phyloP scores from a whole-genome alignment of 2,888 invertebrate genomes.

The Drosophila pseudotalamancana region DNA sequence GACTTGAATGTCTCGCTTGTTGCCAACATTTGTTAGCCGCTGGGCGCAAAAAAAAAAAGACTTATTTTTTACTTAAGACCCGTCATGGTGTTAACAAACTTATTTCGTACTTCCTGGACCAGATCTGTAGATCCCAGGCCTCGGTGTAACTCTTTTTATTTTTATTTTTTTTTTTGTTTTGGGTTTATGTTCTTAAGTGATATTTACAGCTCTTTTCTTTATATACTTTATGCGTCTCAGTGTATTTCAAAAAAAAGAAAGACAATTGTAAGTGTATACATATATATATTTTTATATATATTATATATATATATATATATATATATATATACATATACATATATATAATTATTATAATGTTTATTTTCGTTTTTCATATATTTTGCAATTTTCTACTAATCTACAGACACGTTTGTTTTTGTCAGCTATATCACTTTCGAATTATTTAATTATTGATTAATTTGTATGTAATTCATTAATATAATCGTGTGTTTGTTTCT shows the following conservation, averaged over 20 bases:
- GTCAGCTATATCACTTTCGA: slow-evolving; percentile 78
- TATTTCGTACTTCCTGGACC: slow-evolving; percentile 31
- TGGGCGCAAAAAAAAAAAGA: slow-evolving; percentile 47
- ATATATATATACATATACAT: not conserved
- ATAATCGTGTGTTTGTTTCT: slow-evolving; percentile 29
- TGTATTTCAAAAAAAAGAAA: slow-evolving; percentile 32
- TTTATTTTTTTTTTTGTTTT: slow-evolving; percentile 11
- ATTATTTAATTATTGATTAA: slow-evolving; percentile 77
- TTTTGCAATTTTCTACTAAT: slow-evolving; percentile 60
- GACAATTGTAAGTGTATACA: slow-evolving; percentile 20
- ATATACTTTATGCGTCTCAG: slow-evolving; percentile 23
- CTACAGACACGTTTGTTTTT: slow-evolving; percentile 77
- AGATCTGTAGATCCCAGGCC: slow-evolving; percentile 39
- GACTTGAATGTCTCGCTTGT: slow-evolving; percentile 50
- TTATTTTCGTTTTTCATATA: slow-evolving; percentile 15
- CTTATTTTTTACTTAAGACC: slow-evolving; percentile 60
- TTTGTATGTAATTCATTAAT: slow-evolving; percentile 46
- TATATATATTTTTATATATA: slow-evolving; percentile 18
- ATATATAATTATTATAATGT: slow-evolving; percentile 19
- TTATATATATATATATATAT: too few relatives aligned
- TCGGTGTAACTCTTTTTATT: slow-evolving; percentile 18
- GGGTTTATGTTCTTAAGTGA: slow-evolving; percentile 43
- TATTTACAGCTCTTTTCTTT: slow-evolving; percentile 53
- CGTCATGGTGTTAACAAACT: slow-evolving; percentile 69
- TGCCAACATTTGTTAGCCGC: slow-evolving; percentile 34